Conservation (phyloP, 2,113 vertebrate species). For the Xenopus laevis region DNA sequence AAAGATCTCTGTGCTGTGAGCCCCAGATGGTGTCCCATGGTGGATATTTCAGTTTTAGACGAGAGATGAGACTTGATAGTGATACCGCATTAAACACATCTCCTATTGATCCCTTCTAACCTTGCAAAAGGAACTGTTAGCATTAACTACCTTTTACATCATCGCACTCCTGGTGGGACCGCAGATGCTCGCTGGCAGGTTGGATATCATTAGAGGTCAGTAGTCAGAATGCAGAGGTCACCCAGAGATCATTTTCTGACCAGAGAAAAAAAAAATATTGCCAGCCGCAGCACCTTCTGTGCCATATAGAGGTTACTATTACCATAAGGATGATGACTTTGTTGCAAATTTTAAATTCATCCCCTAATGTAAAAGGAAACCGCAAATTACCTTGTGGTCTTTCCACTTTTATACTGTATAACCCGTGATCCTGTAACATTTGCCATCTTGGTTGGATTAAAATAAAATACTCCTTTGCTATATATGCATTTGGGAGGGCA, state of each 20-base stretch:
- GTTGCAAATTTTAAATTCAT: too few species aligned
- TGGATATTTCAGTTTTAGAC: constrained; percentile 63
- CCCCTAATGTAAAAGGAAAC: too few species aligned
- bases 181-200: constrained; percentile 64
- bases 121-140: constrained; percentile 63
- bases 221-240: constrained; percentile 57
- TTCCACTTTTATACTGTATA: too few species aligned
- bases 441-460: too few species aligned
- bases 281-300: constrained; percentile 46
- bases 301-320: background rate
- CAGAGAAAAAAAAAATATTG: constrained; percentile 46
- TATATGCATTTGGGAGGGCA: too few species aligned
- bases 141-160: constrained; percentile 71
- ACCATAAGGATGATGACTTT: background rate
- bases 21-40: constrained; percentile 52
- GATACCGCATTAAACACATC: constrained; percentile 73
- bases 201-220: constrained; percentile 66
- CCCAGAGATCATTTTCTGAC: constrained; percentile 49
- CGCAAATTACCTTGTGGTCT: too few species aligned
- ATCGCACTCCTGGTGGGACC: constrained; percentile 58
- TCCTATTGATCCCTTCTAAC: constrained; percentile 73
- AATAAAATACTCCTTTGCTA: too few species aligned
- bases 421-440: too few species aligned
- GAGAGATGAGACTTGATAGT: constrained; percentile 64
- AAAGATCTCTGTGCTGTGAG: constrained; percentile 53